Percentiles rank a stretch among this genome's conserved stretches.
Conservation (phyloP, 2,797 vertebrate genomes). For the Poecilia gillii region DNA sequence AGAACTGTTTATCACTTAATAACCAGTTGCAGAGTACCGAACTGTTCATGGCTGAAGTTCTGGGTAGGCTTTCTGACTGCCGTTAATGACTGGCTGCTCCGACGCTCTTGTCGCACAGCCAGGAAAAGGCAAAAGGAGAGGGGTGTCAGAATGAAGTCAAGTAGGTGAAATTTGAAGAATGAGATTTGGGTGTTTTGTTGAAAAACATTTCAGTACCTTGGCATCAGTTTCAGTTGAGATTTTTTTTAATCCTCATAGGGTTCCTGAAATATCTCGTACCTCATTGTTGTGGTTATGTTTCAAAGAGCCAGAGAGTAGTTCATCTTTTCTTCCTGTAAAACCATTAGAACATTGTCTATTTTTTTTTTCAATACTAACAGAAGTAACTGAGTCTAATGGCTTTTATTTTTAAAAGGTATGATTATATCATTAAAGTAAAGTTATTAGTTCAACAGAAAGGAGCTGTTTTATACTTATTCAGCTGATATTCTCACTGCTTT, state of each 20-base stretch:
- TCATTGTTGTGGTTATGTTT: neutral
- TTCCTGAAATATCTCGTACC: neutral
- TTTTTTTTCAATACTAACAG: neutral
- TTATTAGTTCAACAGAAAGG: neutral
- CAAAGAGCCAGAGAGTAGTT: neutral
- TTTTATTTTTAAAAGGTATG: neutral
- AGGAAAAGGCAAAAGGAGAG: neutral
- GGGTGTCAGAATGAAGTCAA: neutral
- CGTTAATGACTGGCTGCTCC: constrained; percentile 55
- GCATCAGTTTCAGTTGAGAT: neutral
- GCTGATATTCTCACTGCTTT: neutral
- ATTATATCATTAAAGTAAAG: neutral
- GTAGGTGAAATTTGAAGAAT: neutral
- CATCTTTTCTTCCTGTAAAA: neutral
- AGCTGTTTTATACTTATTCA: neutral
- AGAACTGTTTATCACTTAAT: constrained; percentile 42
- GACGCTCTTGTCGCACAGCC: constrained; percentile 25
- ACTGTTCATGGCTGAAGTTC: constrained; percentile 36
- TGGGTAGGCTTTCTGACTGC: constrained; percentile 30
- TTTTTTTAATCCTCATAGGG: neutral
- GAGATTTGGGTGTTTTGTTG: neutral
- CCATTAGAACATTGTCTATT: neutral
- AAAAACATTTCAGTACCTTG: neutral
- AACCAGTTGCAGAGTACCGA: constrained; percentile 33
- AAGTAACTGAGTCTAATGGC: neutral